A percentile compares a stretch with the other conserved stretches of the same genome.
Evolutionary conservation across 2,797 vertebrate species (phyloP).

Genomic region (Stomatorhinus walkeri): DNA sequence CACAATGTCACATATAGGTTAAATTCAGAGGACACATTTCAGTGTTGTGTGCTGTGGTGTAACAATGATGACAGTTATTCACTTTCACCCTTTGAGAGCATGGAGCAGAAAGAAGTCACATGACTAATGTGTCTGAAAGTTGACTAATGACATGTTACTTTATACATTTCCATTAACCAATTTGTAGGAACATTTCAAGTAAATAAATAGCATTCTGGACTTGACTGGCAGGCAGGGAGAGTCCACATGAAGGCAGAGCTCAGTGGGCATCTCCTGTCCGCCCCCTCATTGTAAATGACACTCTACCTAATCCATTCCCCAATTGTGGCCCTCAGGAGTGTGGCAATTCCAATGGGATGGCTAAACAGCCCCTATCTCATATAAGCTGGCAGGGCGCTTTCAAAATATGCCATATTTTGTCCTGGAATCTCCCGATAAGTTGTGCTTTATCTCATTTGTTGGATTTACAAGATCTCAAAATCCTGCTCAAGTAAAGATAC

Average conservation of each 20-base stretch:
- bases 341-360: not conserved
- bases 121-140: not conserved
- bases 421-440: not conserved
- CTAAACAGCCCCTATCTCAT: not conserved
- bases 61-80: not conserved
- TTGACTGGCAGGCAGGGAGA: slow-evolving; percentile 33
- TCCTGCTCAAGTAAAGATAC: not conserved
- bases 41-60: not conserved
- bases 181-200: not conserved
- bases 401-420: not conserved
- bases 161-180: not conserved
- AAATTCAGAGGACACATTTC: not conserved
- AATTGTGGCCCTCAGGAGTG: not conserved
- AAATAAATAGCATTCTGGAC: slow-evolving; percentile 8
- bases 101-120: not conserved
- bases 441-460: slow-evolving; percentile 1
- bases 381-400: not conserved
- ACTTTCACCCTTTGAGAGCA: not conserved
- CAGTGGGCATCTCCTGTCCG: not conserved
- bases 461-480: not conserved
- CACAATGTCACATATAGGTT: not conserved
- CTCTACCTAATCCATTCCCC: slow-evolving; percentile 45
- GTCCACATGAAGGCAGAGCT: slow-evolving; percentile 28
- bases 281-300: slow-evolving; percentile 28
- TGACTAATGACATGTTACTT: not conserved